Percentiles rank a stretch among this genome's conserved stretches.
These are phyloP conservation scores for Asarcornis scutulata DNA, from an alignment of 2,113 vertebrate species.

Conservation along the genomic window DNA sequence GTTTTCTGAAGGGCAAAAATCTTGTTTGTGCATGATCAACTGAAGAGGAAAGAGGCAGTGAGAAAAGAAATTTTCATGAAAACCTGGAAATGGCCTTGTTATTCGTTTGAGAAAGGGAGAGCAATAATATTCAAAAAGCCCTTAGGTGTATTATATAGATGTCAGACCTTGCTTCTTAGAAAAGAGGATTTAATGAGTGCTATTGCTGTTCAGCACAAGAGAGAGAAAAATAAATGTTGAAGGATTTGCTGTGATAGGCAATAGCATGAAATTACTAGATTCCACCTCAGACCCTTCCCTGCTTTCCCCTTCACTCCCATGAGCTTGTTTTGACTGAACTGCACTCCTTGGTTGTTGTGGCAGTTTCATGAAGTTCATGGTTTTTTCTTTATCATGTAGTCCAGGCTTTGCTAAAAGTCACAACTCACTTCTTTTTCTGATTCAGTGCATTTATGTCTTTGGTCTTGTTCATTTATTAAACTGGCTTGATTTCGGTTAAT, in stretches of 20 bases:
- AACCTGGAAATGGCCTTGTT: neutral
- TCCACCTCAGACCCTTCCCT: neutral
- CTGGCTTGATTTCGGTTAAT: conserved; percentile 20
- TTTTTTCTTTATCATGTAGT: rapidly evolving
- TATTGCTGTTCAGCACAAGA: neutral
- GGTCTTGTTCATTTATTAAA: neutral
- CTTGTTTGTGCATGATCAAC: neutral
- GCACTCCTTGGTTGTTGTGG: neutral
- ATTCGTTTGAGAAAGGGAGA: neutral
- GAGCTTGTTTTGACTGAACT: neutral
- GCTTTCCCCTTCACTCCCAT: neutral
- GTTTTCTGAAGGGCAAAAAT: neutral
- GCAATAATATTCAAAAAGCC: neutral
- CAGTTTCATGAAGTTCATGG: neutral
- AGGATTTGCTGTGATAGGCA: neutral
- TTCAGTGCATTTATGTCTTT: neutral
- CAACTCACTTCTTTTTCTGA: neutral
- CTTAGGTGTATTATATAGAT: neutral
- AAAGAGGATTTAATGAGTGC: neutral
- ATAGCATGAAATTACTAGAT: neutral
- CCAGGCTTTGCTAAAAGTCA: neutral
- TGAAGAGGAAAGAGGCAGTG: neutral
- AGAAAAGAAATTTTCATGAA: neutral
- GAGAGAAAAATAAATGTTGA: neutral
- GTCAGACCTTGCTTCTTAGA: neutral